Percentiles rank a stretch among this genome's conserved stretches.
These are phyloP conservation scores for Serrognathus titanus DNA, from an alignment of 2,888 invertebrate genomes.

Conservation along the genomic window DNA sequence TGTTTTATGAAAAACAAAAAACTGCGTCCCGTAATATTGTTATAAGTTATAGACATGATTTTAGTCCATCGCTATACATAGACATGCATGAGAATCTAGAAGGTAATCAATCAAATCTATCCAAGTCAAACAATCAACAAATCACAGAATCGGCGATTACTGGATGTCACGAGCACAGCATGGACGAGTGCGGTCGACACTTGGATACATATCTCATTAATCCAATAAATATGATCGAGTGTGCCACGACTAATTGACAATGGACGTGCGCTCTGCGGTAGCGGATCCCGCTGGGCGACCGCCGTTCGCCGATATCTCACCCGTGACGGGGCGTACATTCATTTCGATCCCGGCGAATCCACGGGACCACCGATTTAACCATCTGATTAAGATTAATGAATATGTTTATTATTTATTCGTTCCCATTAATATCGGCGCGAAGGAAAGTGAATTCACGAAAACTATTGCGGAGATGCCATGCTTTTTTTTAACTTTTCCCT, in stretches of 20 bases:
- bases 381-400: slow-evolving; percentile 15
- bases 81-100: background rate
- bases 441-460: no score
- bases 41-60: no score
- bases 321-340: slow-evolving; percentile 22
- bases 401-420: background rate
- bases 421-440: no score
- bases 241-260: slow-evolving; percentile 43
- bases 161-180: slow-evolving; percentile 13
- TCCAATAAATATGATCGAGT: slow-evolving; percentile 45
- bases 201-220: slow-evolving; percentile 44
- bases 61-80: background rate
- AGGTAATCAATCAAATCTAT: slow-evolving; percentile 10
- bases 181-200: slow-evolving; percentile 41
- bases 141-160: slow-evolving; percentile 8
- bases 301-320: slow-evolving; percentile 22
- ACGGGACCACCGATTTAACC: background rate
- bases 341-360: background rate
- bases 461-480: no score
- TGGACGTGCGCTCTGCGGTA: slow-evolving; percentile 35
- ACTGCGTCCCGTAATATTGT: no score
- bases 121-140: slow-evolving; percentile 11
- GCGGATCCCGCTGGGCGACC: slow-evolving; percentile 31
- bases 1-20: no score
- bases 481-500: no score